These are phyloP conservation scores for Stegastes partitus DNA, from an alignment of 2,113 vertebrate species.

Conservation along the genomic window DNA sequence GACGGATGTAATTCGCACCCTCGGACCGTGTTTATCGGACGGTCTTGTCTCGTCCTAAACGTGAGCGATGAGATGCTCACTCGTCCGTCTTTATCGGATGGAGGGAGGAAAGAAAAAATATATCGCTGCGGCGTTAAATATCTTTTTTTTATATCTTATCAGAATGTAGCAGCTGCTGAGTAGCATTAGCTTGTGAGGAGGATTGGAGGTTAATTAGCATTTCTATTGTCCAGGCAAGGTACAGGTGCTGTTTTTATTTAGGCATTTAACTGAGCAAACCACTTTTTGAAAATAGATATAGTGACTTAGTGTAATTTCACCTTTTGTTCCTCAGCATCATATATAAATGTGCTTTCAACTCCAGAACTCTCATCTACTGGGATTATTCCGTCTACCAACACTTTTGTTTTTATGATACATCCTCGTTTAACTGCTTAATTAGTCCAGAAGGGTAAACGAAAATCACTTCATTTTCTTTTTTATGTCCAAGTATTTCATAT, in stretches of 20 bases:
- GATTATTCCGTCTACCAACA: no score
- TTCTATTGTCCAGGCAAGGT: constrained; percentile 1
- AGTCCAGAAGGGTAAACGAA: no score
- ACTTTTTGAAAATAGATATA: neutral
- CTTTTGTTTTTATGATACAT: no score
- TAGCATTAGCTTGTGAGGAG: constrained; percentile 16
- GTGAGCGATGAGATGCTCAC: constrained; percentile 61
- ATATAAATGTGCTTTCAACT: no score
- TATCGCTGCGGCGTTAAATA: constrained; percentile 51
- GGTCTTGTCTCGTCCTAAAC: constrained; percentile 54
- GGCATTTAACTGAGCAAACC: neutral
- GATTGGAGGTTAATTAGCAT: constrained; percentile 18
- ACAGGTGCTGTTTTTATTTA: constrained; percentile 3
- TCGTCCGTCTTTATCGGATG: constrained; percentile 59
- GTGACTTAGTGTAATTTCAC: no score
- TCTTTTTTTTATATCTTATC: constrained; percentile 47
- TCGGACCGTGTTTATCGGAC: constrained; percentile 66
- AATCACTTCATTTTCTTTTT: no score
- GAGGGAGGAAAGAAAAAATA: constrained; percentile 43
- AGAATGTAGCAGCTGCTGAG: constrained; percentile 34
- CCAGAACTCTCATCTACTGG: no score
- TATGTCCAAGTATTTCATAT: no score
- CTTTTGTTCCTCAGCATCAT: no score
- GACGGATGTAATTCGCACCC: constrained; percentile 74
- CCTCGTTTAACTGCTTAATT: no score